Evolutionary conservation across 2,113 vertebrate species (phyloP), one percentile per base, ranked within the genome.

Genomic region (Pseudolaguvia tuberculata): DNA sequence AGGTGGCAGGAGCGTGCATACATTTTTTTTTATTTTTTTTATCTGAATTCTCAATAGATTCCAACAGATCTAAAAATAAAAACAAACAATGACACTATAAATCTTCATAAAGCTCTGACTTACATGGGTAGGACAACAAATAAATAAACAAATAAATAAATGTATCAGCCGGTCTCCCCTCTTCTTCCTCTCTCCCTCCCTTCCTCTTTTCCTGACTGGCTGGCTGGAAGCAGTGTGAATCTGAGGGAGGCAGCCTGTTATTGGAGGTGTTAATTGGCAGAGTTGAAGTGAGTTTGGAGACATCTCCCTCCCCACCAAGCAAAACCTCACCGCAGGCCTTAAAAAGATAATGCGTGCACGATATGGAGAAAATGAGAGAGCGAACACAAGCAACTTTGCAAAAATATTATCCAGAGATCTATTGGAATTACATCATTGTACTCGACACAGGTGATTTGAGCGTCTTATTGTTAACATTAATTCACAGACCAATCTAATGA

Each of bases 201-300:
- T 20, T 53, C 4, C 73, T 42, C 39, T 51, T 45, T 75, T 69
- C 58, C 5, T 70, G 21, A 51, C 53, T 72, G 74, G 56, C 61
- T 76, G 78, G 59, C 57, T 21, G 35, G 58, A 70, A 55, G 73
- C 39, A 48, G 78, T 91, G 90, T 92, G 91, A 80, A 80, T 91
- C 89, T 90, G 89, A 92, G 90, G 87, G 86, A 92, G 89, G 90
- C 92, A 92, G 92, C 89, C 90, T 93, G 93, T 90, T 91, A 92
- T 89, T 90, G 91, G 88, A 94, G 92, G 93, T 94, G 93, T 94
- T 94, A 94, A 94, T 94, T 94, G 92, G 93, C 91, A 93, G 92
- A 92, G 92, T 92, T 88, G 91, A 90, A 91, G 90, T 91, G 91
- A 92, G 91, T 94, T 91, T 91, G 92, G 91, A 91, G 90, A 61